Conservation (phyloP, 1,140 invertebrate genomes). For the Arctopsyche grandis region DNA sequence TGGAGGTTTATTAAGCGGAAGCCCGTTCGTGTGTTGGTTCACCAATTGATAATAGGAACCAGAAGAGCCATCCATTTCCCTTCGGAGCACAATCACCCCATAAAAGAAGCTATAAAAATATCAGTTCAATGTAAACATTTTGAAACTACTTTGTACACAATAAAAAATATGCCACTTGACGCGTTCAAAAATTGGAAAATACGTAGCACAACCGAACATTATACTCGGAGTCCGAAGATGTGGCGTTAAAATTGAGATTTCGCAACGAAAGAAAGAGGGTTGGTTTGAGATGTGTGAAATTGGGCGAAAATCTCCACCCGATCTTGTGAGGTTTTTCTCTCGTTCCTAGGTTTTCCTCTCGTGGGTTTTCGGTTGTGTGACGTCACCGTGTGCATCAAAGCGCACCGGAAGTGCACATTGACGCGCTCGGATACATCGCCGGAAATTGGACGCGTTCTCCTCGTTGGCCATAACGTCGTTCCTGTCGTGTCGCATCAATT, state of each 20-base stretch:
- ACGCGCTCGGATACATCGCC: background rate
- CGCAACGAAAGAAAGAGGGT: background rate
- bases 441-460: conserved; percentile 24
- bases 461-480: background rate
- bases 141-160: too few relatives aligned
- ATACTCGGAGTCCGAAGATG: too few relatives aligned
- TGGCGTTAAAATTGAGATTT: too few relatives aligned
- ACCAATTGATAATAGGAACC: conserved; percentile 15
- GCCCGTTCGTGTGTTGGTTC: conserved; percentile 7
- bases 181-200: too few relatives aligned
- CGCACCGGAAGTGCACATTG: conserved; percentile 3
- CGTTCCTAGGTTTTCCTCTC: background rate
- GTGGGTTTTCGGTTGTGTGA: background rate
- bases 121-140: too few relatives aligned
- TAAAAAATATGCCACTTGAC: too few relatives aligned
- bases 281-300: conserved; percentile 30
- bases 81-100: conserved; percentile 7
- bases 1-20: conserved; percentile 14
- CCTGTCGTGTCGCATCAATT: background rate
- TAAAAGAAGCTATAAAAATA: background rate
- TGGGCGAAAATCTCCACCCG: conserved; percentile 36
- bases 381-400: background rate
- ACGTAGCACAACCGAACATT: too few relatives aligned
- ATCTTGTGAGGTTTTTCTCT: conserved; percentile 16
- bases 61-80: conserved; percentile 12